Conservation (phyloP, 2,113 vertebrate genomes). For the Cettia cetti region DNA sequence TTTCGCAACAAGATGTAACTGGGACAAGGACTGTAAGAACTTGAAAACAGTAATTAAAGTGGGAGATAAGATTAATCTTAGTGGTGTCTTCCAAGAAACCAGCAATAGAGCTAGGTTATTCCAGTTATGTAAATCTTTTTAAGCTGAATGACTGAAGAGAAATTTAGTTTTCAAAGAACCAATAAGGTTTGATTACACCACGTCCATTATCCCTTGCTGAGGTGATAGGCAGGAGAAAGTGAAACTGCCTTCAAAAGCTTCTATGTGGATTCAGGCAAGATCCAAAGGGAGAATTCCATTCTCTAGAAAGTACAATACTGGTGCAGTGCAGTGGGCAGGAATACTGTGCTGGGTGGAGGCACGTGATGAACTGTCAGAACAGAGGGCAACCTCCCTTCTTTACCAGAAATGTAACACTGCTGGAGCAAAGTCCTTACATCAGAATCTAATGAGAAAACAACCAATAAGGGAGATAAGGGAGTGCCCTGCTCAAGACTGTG, state of each 20-base stretch:
- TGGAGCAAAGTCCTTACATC: conserved; percentile 19
- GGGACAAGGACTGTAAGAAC: conserved; percentile 49
- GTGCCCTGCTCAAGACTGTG: neutral
- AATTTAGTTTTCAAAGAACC: conserved; percentile 46
- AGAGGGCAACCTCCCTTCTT: neutral
- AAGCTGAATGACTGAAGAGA: conserved; percentile 6
- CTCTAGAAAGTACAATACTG: neutral
- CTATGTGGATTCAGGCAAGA: neutral
- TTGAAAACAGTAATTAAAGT: conserved; percentile 53
- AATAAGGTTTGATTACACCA: neutral
- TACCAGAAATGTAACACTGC: neutral
- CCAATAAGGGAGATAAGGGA: conserved; percentile 8
- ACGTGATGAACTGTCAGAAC: neutral
- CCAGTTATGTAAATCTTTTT: conserved; percentile 54
- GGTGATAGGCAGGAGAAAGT: neutral
- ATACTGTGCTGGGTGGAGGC: neutral
- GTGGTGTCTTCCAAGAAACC: conserved; percentile 37
- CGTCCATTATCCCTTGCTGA: neutral
- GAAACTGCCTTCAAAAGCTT: neutral
- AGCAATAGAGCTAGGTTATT: conserved; percentile 35
- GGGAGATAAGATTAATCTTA: conserved; percentile 37
- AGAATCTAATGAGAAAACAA: neutral
- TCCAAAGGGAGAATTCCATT: neutral
- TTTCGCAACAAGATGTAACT: conserved; percentile 54
- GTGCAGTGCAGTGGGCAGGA: neutral